These are phyloP conservation scores for Euglossa dilemma DNA, from an alignment of 1,140 invertebrate genomes.

Conservation along the genomic window DNA sequence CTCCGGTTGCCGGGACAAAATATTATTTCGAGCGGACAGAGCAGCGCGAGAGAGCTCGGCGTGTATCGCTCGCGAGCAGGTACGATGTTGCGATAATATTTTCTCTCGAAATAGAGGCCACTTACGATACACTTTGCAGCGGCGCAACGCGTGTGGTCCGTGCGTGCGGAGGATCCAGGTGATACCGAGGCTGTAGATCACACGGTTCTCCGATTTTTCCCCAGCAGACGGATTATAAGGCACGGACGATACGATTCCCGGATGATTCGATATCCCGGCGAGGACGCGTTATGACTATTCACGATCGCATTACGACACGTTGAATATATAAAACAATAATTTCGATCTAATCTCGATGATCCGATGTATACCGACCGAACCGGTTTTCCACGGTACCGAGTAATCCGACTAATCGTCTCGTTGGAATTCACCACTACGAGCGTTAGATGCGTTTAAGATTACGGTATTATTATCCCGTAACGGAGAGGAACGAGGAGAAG, in stretches of 20 bases:
- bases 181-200: not conserved
- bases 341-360: constrained; percentile 18
- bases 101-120: constrained; percentile 72
- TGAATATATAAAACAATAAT: not conserved
- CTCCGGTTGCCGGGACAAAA: constrained; percentile 31
- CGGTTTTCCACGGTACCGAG: not conserved
- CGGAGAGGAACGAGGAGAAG: too few relatives aligned
- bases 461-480: too few relatives aligned
- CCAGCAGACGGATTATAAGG: too few relatives aligned
- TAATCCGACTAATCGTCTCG: not conserved
- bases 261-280: not conserved
- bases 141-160: constrained; percentile 58
- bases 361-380: not conserved
- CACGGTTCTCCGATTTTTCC: too few relatives aligned
- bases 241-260: too few relatives aligned
- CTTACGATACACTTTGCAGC: constrained; percentile 66
- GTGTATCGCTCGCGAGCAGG: constrained; percentile 45
- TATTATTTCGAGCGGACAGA: constrained; percentile 60
- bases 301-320: not conserved
- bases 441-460: not conserved
- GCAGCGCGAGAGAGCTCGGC: not conserved
- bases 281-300: not conserved
- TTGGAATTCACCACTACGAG: not conserved
- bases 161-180: not conserved
- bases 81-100: constrained; percentile 68